Base-by-base conservation (phyloP, 2,888 invertebrate species). In the Dysmachus trigonus region DNA sequence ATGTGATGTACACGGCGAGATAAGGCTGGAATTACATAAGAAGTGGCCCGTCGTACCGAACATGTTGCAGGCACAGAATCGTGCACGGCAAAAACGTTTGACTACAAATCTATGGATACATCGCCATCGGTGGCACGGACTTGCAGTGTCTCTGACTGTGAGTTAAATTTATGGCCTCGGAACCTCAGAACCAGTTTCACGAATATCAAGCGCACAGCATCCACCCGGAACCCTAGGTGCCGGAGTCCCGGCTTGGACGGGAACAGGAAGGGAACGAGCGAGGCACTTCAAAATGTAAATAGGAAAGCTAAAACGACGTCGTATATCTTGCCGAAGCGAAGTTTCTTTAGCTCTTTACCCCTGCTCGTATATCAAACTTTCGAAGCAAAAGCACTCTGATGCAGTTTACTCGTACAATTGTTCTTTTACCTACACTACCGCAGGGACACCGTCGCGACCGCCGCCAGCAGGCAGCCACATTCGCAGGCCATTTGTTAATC, bases 401-500 rank as follows among this genome's bases (percentile, higher is more conserved):
- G 83, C 83, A 83, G 83, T 83, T 83, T 83, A 83, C 22, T 27
- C 33, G 38, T 83, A 41, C 83, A 72, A 83, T 83, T 83, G 83
- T 83, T 83, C 83, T 72, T 83, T 72, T 71, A 72, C 83, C 72
- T 72, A 71, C 53, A 31, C 81, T 30, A 7, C 35, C 31, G 22
- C n/a, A n/a, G n/a, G 22, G 62, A 7, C 27, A 13, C 18, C 22
- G 22, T 5, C 10, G 27, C 62, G 22, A 62, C 1, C 62, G 18
- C 27, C 62, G 10, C 77, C 77, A 41, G 15, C 38, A 83, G 72
- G 72, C 79, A 86, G 62, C 8, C 7, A 27, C 62, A 86, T 86
- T 86, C 86, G 41, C 86, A 73, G 86, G 30, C 86, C 81, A 86
- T 86, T 86, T 81, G 79, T 79, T 86, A 86, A 86, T 86, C 86